Evolutionary conservation across 2,888 invertebrate species (phyloP).

Genomic region (Tenodera sinensis): DNA sequence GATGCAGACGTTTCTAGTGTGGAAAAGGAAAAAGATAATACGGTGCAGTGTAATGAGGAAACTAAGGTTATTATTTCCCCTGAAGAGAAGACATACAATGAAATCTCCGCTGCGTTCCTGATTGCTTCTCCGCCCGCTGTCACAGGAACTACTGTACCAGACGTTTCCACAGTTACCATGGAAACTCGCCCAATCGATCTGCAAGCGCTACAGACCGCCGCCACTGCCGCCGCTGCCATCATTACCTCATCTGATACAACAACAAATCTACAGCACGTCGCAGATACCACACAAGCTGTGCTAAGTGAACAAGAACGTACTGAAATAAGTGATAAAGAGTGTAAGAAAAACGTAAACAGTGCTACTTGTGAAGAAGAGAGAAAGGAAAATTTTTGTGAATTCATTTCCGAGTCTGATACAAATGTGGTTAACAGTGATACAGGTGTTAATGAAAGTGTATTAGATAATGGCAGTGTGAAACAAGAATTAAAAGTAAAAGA

Average conservation of each 20-base stretch:
- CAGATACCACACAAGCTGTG: not conserved
- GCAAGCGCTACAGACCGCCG: not conserved
- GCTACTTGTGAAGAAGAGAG: not conserved
- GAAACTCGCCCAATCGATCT: not conserved
- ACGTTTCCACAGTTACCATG: not conserved
- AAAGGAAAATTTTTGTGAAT: not conserved
- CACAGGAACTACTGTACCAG: not conserved
- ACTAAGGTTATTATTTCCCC: not conserved
- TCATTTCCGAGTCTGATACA: no score
- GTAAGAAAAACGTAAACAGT: not conserved
- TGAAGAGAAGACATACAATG: not conserved
- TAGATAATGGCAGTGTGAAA: not conserved
- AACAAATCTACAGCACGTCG: not conserved
- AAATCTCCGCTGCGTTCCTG: not conserved
- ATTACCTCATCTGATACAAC: not conserved
- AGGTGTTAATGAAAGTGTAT: not conserved
- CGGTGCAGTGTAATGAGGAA: not conserved
- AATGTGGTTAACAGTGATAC: not conserved
- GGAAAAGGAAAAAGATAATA: not conserved
- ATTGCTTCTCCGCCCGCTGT: not conserved
- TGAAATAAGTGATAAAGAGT: not conserved
- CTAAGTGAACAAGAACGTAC: not conserved
- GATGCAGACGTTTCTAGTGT: not conserved
- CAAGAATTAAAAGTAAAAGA: not conserved
- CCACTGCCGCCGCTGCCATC: not conserved